Percentiles rank a stretch among this genome's conserved stretches.
Conservation (phyloP, 2,113 vertebrate genomes). For the Paramormyrops kingsleyae region DNA sequence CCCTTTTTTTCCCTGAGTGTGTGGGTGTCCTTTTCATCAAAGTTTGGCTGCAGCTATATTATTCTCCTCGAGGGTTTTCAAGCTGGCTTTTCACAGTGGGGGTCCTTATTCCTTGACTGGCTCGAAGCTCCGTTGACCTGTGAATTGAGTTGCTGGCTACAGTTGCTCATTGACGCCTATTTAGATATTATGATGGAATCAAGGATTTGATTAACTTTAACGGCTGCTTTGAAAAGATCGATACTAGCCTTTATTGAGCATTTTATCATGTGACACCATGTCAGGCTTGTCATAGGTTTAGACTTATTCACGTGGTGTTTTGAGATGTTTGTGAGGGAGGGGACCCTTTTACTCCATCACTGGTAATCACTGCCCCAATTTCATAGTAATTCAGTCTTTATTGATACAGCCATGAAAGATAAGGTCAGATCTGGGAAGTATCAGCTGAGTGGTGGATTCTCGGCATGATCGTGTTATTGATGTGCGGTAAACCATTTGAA, state of each 20-base stretch:
- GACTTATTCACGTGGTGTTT: background rate
- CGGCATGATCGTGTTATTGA: background rate
- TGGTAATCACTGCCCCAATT: background rate
- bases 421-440: background rate
- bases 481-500: background rate
- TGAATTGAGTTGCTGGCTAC: background rate
- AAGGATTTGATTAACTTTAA: background rate
- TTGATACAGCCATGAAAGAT: background rate
- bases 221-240: background rate
- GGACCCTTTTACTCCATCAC: background rate
- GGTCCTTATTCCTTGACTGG: background rate
- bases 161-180: background rate
- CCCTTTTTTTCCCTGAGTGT: background rate
- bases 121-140: background rate
- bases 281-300: background rate
- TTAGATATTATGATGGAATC: background rate
- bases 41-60: conserved; percentile 5
- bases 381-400: background rate
- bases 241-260: background rate
- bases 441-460: background rate
- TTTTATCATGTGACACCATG: background rate
- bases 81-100: background rate
- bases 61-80: background rate
- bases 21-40: conserved; percentile 9
- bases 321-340: background rate